phyloP scores from a whole-genome alignment of 1,140 invertebrate genomes.

The Brachionus plicatilis region DNA sequence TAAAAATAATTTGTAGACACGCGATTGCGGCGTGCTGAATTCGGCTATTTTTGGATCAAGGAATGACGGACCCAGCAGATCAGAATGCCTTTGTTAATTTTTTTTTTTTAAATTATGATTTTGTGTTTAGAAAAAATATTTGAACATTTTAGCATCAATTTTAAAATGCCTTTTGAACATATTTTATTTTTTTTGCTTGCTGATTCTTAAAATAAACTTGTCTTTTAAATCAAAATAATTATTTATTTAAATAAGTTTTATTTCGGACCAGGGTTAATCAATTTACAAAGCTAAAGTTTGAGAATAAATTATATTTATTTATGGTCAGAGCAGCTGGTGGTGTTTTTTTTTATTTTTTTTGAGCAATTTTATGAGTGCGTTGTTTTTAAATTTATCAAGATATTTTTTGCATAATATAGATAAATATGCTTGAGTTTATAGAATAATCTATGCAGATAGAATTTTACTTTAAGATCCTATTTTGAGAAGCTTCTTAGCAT shows the following conservation, averaged over 20 bases:
- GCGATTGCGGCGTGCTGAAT: neutral
- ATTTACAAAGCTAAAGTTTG: neutral
- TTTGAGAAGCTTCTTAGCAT: no score
- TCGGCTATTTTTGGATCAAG: neutral
- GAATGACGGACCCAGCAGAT: neutral
- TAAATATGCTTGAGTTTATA: no score
- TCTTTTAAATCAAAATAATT: neutral
- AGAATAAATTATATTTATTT: no score
- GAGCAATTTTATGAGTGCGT: no score
- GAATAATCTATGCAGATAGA: no score
- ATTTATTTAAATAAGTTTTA: neutral
- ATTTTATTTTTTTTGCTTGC: neutral
- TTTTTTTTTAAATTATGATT: neutral
- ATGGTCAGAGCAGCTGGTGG: no score
- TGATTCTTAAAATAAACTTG: neutral
- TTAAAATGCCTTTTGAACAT: neutral
- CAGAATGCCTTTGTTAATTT: neutral
- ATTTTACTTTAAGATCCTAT: no score
- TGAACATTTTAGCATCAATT: neutral
- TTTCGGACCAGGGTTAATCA: neutral
- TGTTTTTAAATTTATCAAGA: no score
- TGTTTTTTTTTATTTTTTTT: no score
- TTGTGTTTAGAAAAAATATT: neutral
- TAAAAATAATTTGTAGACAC: neutral
- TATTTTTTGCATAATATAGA: no score